Base-by-base conservation (phyloP, 2,888 invertebrate species). In the Dendrolimus houi region DNA sequence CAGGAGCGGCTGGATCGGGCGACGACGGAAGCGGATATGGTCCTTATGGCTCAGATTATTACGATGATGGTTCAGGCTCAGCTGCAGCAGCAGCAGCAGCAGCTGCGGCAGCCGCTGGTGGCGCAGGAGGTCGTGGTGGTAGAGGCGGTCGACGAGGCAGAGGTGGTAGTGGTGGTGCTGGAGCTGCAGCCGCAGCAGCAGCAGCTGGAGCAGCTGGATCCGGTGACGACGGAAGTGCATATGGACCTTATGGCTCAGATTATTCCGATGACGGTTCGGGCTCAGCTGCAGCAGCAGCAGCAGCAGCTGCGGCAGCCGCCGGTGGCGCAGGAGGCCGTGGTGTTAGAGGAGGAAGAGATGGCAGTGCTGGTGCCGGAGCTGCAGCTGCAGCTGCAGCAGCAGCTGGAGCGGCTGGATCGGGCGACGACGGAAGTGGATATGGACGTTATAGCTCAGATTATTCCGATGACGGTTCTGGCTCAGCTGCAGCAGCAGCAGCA, bases 141-240 rank as follows among this genome's bases (percentile, higher is more conserved):
- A n/a, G 41, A 7, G 41, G n/a, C 52, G 57, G 54, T 53, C 56
- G 47, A 12, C 8, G 9, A 41, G 41, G 41, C 10, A 41, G 55
- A 14, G 55, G 58, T 40, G 29, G 10, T 13, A 59, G 56, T 14
- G 55, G 41, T 17, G 55, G 58, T 9, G 54, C 59, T n/a, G 54
- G 59, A 17, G 56, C 58, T 52, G 41, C 59, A 6, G 55, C 60
- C 9, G 53, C 59, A 10, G 58, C 57, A 55, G 57, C 59, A 55
- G 47, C 55, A 40, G 55, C 41, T 13, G 55, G 58, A 10, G 55
- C 52, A 12, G 17, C 10, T 2, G 29, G 9, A 10, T 54, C 55
- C 29, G 41, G 14, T n/a, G 56, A 54, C 2, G 42, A 17, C 9
- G 56, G 57, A 17, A 41, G 54, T 6, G 9, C 10, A 8, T 14